Conservation (phyloP, 2,888 invertebrate genomes). For the Caenorhabditis afra region DNA sequence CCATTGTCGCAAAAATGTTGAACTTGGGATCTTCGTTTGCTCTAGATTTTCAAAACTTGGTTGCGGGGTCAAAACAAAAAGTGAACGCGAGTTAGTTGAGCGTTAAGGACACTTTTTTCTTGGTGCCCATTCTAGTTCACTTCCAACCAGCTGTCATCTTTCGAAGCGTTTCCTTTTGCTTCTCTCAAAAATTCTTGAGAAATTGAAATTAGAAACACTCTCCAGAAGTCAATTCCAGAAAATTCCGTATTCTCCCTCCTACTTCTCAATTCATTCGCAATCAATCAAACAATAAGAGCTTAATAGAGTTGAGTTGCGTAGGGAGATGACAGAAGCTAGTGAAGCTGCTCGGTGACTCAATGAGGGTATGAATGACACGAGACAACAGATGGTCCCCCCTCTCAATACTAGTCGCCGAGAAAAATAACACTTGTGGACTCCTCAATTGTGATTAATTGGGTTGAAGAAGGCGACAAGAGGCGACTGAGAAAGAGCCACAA, state of each 20-base stretch:
- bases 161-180: background rate
- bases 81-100: too few relatives aligned
- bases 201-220: background rate
- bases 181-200: too few relatives aligned
- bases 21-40: background rate
- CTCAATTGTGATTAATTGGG: conserved; percentile 53
- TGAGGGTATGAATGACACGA: conserved; percentile 51
- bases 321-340: conserved; percentile 42
- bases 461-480: conserved; percentile 16
- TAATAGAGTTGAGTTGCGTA: conserved; percentile 41
- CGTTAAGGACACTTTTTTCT: conserved; percentile 4
- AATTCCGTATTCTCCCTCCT: too few relatives aligned
- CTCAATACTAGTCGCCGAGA: conserved; percentile 30
- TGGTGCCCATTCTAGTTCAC: too few relatives aligned
- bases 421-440: conserved; percentile 56
- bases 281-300: conserved; percentile 58
- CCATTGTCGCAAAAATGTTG: background rate
- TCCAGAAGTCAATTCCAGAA: background rate
- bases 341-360: conserved; percentile 39
- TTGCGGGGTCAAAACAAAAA: too few relatives aligned
- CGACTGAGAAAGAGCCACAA: conserved; percentile 4
- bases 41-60: background rate
- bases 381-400: conserved; percentile 41
- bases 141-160: conserved; percentile 7
- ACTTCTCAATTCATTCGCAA: conserved; percentile 38